These are phyloP conservation scores for Lobophora halterata DNA, from an alignment of 2,888 invertebrate species.

Conservation along the genomic window DNA sequence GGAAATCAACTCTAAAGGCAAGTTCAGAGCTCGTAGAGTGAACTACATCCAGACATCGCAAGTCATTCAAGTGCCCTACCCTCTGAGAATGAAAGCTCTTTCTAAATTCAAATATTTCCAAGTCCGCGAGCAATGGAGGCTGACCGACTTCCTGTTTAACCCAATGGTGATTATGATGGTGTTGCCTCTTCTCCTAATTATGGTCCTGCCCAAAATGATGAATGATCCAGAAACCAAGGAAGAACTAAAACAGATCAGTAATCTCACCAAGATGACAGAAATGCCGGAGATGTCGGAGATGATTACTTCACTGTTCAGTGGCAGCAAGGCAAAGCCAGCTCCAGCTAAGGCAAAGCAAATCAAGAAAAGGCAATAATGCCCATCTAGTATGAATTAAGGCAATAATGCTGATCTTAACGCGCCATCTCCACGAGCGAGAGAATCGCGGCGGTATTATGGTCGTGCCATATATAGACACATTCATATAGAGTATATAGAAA, in stretches of 20 bases:
- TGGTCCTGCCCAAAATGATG: conserved; percentile 97
- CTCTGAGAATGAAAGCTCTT: conserved; percentile 92
- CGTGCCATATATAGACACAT: too few relatives aligned
- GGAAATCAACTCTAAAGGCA: conserved; percentile 98
- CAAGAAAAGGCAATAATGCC: conserved; percentile 68
- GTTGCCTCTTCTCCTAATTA: conserved; percentile 92
- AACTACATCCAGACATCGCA: conserved; percentile 96
- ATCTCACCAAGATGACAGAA: conserved; percentile 89
- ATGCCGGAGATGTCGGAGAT: conserved; percentile 98
- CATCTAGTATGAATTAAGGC: conserved; percentile 27
- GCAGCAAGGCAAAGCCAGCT: conserved; percentile 73
- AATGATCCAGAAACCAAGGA: conserved; percentile 98
- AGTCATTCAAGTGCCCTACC: conserved; percentile 95
- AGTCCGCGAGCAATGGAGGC: conserved; percentile 96
- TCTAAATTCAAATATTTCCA: conserved; percentile 94
- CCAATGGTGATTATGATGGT: conserved; percentile 99
- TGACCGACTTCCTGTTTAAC: conserved; percentile 97
- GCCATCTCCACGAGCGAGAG: too few relatives aligned
- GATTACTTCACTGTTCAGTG: conserved; percentile 92
- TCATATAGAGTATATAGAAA: too few relatives aligned
- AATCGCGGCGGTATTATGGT: too few relatives aligned
- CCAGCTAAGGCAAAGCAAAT: conserved; percentile 68
- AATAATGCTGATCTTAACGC: too few relatives aligned
- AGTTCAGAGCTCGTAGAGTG: conserved; percentile 95
- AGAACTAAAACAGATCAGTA: conserved; percentile 94